phyloP scores from a whole-genome alignment of 2,113 vertebrate species.

The Coptodon bakossiorum region DNA sequence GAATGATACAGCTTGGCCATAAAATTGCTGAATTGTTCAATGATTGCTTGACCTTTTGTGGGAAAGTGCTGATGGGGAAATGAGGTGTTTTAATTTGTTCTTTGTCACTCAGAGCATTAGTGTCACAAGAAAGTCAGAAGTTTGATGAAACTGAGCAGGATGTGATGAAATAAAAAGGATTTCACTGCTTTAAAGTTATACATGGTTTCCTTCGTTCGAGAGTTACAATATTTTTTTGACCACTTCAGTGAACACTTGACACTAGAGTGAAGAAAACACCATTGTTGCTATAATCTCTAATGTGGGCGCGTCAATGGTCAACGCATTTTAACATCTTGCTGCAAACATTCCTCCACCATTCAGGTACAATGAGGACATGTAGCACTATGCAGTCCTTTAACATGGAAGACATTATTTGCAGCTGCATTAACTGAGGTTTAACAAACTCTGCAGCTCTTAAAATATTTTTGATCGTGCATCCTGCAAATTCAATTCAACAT shows the following conservation, averaged over 20 bases:
- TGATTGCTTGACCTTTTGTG: constrained; percentile 25
- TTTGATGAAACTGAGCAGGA: background rate
- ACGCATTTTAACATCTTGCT: background rate
- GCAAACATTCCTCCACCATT: background rate
- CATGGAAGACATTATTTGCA: background rate
- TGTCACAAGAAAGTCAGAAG: background rate
- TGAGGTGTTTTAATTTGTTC: constrained; percentile 4
- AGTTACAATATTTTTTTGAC: background rate
- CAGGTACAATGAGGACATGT: background rate
- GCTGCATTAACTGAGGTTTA: background rate
- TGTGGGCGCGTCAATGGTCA: background rate
- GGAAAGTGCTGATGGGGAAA: constrained; percentile 9
- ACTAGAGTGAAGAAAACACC: background rate
- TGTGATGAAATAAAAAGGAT: background rate
- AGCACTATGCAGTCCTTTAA: background rate
- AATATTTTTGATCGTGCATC: background rate
- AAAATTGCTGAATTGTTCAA: background rate
- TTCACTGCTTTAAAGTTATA: background rate
- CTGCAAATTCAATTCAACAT: background rate
- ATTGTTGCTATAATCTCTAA: background rate
- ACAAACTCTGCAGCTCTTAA: background rate
- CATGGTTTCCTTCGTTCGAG: background rate
- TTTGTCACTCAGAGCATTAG: background rate
- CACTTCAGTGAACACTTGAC: background rate
- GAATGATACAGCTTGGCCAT: background rate